Evolutionary conservation across 2,113 vertebrate genomes (phyloP).

Genomic region (Casuarius casuarius): DNA sequence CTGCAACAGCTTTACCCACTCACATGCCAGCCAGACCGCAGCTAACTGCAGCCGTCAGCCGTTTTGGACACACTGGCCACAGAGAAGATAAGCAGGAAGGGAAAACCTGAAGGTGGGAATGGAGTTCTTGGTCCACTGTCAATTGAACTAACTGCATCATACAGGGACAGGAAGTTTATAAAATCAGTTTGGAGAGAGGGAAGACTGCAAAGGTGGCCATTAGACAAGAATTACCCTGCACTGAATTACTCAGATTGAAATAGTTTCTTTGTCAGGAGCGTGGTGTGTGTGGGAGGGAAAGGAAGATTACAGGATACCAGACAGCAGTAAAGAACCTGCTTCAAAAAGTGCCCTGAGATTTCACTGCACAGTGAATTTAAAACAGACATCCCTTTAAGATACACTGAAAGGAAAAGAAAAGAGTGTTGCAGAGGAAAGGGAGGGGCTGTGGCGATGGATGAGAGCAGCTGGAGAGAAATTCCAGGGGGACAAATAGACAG

Average conservation of each 20-base stretch:
- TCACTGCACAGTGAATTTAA: not conserved
- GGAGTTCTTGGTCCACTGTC: not conserved
- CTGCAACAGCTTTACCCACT: not conserved
- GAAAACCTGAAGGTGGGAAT: not conserved
- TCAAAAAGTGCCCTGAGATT: not conserved
- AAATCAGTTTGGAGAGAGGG: not conserved
- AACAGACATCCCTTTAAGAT: not conserved
- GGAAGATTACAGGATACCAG: not conserved
- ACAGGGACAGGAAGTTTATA: not conserved
- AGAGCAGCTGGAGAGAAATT: slow-evolving; percentile 61
- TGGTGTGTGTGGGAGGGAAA: not conserved
- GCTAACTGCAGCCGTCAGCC: not conserved
- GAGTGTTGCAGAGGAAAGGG: not conserved
- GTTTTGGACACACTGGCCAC: too few species aligned
- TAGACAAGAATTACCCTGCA: too few species aligned
- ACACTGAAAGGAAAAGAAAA: not conserved
- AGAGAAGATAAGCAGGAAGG: not conserved
- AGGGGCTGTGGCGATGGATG: not conserved
- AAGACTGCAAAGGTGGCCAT: not conserved
- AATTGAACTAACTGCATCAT: not conserved
- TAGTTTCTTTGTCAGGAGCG: not conserved
- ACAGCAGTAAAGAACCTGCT: not conserved
- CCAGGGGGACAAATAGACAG: slow-evolving; percentile 36
- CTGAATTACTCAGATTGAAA: not conserved
- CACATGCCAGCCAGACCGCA: accelerated